These are phyloP conservation scores for Polyommatus iphigenia DNA, from an alignment of 2,888 invertebrate species.

Conservation along the genomic window DNA sequence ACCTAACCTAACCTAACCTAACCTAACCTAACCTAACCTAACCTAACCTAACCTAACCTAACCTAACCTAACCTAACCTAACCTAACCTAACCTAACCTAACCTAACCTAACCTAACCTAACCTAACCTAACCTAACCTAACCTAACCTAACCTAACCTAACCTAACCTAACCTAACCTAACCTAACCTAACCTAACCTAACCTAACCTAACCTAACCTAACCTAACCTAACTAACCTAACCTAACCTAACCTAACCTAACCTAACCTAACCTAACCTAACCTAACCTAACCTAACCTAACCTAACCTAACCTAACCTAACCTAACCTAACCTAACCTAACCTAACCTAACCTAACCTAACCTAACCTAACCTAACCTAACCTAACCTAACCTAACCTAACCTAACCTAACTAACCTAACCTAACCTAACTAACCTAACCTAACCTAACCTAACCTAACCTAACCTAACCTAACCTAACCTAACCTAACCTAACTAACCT, in stretches of 20 bases:
- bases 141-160: conserved; percentile 37
- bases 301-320: conserved; percentile 44
- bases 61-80: conserved; percentile 40
- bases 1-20: conserved; percentile 42
- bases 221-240: conserved; percentile 33
- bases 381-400: conserved; percentile 37
- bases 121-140: conserved; percentile 36
- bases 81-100: conserved; percentile 39
- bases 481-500: conserved; percentile 30
- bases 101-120: conserved; percentile 37
- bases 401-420: conserved; percentile 41
- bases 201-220: conserved; percentile 39
- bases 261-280: conserved; percentile 41
- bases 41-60: conserved; percentile 41
- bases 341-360: conserved; percentile 45
- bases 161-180: conserved; percentile 37
- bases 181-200: conserved; percentile 40
- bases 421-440: conserved; percentile 40
- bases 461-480: conserved; percentile 36
- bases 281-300: conserved; percentile 41
- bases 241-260: conserved; percentile 19
- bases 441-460: conserved; percentile 41
- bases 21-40: conserved; percentile 41
- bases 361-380: conserved; percentile 43
- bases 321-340: conserved; percentile 45